These are phyloP conservation scores for Orcinus orca DNA, from an alignment of 2,113 vertebrate species.

Conservation along the genomic window DNA sequence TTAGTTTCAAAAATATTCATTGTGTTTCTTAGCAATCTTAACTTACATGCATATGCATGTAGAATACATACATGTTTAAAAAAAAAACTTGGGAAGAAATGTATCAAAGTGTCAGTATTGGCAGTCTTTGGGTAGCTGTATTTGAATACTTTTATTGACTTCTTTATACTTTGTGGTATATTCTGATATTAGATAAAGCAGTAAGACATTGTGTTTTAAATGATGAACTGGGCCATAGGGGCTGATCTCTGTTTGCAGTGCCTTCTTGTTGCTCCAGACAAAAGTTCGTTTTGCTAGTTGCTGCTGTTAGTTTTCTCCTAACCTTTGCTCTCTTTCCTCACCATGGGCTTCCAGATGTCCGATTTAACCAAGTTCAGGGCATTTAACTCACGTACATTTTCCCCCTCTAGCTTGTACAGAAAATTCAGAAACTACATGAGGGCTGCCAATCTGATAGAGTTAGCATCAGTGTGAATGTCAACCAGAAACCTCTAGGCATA, in stretches of 20 bases:
- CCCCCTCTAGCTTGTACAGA: not conserved
- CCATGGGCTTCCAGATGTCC: conserved; percentile 52
- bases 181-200: not conserved
- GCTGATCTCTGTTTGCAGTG: not conserved
- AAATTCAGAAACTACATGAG: not conserved
- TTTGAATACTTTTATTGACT: not conserved
- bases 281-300: conserved; percentile 66
- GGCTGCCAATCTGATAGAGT: conserved; percentile 32
- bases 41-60: not conserved
- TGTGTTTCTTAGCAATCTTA: not conserved
- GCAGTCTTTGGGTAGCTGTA: not conserved
- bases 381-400: not conserved
- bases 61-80: not conserved
- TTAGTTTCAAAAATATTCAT: not conserved
- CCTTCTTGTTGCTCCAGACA: conserved; percentile 29
- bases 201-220: not conserved
- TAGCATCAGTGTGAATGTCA: not conserved
- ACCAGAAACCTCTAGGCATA: not conserved
- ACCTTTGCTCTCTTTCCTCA: conserved; percentile 65
- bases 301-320: conserved; percentile 53
- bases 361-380: not conserved
- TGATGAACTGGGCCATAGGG: not conserved
- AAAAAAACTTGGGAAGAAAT: not conserved
- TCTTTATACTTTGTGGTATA: not conserved
- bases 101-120: not conserved